These are phyloP conservation scores for Thalpophila matura DNA, from an alignment of 2,888 invertebrate genomes.

Conservation along the genomic window DNA sequence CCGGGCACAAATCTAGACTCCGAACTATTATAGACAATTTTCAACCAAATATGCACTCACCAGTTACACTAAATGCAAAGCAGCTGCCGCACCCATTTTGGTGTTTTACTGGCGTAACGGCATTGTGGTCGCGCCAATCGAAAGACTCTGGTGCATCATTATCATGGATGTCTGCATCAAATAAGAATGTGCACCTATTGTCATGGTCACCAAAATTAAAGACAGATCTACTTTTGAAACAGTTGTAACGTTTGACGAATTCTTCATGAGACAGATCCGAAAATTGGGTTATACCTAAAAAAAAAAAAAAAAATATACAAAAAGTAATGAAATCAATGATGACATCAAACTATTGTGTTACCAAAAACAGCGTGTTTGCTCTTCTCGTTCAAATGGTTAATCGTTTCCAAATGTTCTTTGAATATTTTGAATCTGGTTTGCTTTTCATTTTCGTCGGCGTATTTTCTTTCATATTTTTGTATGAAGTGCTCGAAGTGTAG, in stretches of 20 bases:
- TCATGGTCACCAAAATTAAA: accelerated
- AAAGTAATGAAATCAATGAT: background rate
- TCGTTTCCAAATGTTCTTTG: slow-evolving; percentile 25
- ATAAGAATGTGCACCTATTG: background rate
- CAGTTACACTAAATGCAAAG: slow-evolving; percentile 91
- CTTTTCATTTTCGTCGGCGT: slow-evolving; percentile 38
- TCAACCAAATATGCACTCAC: slow-evolving; percentile 37
- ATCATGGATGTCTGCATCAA: slow-evolving; percentile 23
- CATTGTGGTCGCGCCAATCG: slow-evolving; percentile 94
- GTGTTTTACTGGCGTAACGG: slow-evolving; percentile 94
- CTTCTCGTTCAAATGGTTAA: slow-evolving; percentile 21
- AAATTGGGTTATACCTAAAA: slow-evolving; percentile 48
- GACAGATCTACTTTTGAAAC: background rate
- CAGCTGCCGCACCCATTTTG: slow-evolving; percentile 95
- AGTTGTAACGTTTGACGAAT: slow-evolving; percentile 1
- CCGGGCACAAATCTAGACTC: background rate
- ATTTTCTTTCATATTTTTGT: slow-evolving; percentile 14
- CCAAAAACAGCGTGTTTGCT: slow-evolving; percentile 30
- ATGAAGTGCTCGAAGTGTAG: slow-evolving; percentile 42
- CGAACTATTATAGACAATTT: no score
- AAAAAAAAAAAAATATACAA: background rate
- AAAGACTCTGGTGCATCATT: slow-evolving; percentile 55
- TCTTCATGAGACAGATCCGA: slow-evolving; percentile 26
- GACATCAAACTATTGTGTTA: slow-evolving; percentile 9
- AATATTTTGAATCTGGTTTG: slow-evolving; percentile 42